These are phyloP conservation scores for Octomys mimax DNA, from an alignment of 2,797 vertebrate genomes.

Conservation along the genomic window DNA sequence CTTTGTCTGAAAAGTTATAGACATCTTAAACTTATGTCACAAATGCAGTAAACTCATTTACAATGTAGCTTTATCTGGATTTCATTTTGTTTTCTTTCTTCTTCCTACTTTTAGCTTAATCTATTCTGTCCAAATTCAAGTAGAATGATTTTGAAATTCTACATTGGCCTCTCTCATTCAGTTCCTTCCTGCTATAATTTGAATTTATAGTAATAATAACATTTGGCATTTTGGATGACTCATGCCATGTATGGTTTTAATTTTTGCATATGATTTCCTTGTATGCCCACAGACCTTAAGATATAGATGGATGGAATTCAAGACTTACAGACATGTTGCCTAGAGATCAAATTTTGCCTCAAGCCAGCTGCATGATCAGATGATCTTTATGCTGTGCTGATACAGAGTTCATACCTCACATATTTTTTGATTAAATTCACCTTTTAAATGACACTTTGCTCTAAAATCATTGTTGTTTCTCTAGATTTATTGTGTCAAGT, in stretches of 20 bases:
- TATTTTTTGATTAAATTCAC: constrained; percentile 57
- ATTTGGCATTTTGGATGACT: constrained; percentile 16
- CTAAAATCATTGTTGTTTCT: constrained; percentile 2
- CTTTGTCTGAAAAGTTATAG: neutral
- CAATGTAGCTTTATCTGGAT: neutral
- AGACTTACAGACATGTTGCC: neutral
- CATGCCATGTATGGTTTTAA: neutral
- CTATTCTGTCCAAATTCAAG: neutral
- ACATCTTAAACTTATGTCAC: neutral
- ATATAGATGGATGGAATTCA: neutral
- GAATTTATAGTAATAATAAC: neutral
- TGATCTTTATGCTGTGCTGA: neutral
- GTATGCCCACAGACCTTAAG: neutral
- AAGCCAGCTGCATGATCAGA: neutral
- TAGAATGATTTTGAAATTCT: neutral
- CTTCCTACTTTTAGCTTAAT: neutral
- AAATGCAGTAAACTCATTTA: neutral
- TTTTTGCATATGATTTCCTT: neutral
- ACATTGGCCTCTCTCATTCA: neutral
- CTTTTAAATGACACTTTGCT: constrained; percentile 27
- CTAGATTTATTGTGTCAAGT: neutral
- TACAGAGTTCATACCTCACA: neutral
- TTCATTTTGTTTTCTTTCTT: neutral
- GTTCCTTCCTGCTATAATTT: neutral
- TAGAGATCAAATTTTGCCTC: neutral